These are phyloP conservation scores for Alaudala cheleensis DNA, from an alignment of 2,113 vertebrate genomes.

Conservation along the genomic window DNA sequence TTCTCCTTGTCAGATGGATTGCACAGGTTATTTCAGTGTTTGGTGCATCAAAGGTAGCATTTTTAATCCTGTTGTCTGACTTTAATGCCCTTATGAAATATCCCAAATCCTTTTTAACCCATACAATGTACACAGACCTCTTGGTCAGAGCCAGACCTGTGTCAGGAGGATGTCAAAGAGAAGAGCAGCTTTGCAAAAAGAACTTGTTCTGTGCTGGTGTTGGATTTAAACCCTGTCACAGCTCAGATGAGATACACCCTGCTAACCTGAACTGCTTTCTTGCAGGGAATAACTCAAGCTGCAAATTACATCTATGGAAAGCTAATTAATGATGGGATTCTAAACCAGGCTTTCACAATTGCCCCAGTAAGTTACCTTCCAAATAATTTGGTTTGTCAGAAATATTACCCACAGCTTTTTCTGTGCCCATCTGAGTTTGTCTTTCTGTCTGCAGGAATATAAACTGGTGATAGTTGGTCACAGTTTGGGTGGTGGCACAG, in stretches of 20 bases:
- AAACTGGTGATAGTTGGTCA: slow-evolving; percentile 92
- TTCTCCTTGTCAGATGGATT: background rate
- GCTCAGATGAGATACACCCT: background rate
- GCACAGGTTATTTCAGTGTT: background rate
- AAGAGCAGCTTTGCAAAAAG: background rate
- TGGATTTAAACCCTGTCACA: background rate
- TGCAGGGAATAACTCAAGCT: slow-evolving; percentile 91
- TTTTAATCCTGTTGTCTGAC: background rate
- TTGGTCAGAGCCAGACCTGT: background rate
- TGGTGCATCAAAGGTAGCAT: background rate
- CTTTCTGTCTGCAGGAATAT: slow-evolving; percentile 82
- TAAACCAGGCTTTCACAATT: slow-evolving; percentile 91
- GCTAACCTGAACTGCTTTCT: slow-evolving; percentile 3
- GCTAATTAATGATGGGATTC: slow-evolving; percentile 89
- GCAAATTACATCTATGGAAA: slow-evolving; percentile 88
- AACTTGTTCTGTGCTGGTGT: background rate
- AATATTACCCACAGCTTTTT: background rate
- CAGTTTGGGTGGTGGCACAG: slow-evolving; percentile 92
- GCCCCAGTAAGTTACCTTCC: slow-evolving; percentile 83
- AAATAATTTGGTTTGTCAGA: background rate
- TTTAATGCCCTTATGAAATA: background rate
- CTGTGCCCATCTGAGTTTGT: background rate
- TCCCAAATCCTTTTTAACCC: background rate
- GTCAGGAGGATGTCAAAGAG: background rate
- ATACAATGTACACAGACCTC: background rate